These are phyloP conservation scores for Lingula anatina DNA, from an alignment of 2,888 invertebrate species.

Conservation along the genomic window DNA sequence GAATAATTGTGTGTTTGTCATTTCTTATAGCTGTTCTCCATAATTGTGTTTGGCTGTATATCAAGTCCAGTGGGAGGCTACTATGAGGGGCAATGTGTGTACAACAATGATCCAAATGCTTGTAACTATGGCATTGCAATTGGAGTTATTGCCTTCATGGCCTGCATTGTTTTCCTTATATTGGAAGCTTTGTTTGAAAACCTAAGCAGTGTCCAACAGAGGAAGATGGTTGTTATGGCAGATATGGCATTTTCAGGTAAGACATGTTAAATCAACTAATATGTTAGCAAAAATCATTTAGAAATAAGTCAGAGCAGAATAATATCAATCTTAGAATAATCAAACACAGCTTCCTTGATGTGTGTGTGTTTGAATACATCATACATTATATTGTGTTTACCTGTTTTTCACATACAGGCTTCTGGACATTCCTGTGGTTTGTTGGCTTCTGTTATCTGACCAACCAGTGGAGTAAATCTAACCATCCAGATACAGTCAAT, in stretches of 20 bases:
- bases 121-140: slow-evolving; percentile 82
- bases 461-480: slow-evolving; percentile 80
- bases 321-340: too few relatives aligned
- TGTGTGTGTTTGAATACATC: too few relatives aligned
- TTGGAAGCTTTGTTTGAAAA: slow-evolving; percentile 92
- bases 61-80: slow-evolving; percentile 92
- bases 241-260: slow-evolving; percentile 89
- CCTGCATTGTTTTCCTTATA: slow-evolving; percentile 68
- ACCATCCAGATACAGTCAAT: slow-evolving; percentile 66
- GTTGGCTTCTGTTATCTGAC: slow-evolving; percentile 92
- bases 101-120: slow-evolving; percentile 78
- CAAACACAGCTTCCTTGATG: too few relatives aligned
- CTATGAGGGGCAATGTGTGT: slow-evolving; percentile 40
- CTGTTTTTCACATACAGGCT: too few relatives aligned
- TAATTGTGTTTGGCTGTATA: slow-evolving; percentile 94
- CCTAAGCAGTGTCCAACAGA: slow-evolving; percentile 95
- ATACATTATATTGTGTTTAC: too few relatives aligned
- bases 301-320: too few relatives aligned
- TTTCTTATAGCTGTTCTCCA: slow-evolving; percentile 86
- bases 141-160: slow-evolving; percentile 88
- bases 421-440: slow-evolving; percentile 93
- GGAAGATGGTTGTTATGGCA: slow-evolving; percentile 89
- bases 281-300: too few relatives aligned
- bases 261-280: too few relatives aligned
- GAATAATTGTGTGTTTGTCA: too few relatives aligned